These are phyloP conservation scores for Chloropsis hardwickii DNA, from an alignment of 2,113 vertebrate genomes.

Conservation along the genomic window DNA sequence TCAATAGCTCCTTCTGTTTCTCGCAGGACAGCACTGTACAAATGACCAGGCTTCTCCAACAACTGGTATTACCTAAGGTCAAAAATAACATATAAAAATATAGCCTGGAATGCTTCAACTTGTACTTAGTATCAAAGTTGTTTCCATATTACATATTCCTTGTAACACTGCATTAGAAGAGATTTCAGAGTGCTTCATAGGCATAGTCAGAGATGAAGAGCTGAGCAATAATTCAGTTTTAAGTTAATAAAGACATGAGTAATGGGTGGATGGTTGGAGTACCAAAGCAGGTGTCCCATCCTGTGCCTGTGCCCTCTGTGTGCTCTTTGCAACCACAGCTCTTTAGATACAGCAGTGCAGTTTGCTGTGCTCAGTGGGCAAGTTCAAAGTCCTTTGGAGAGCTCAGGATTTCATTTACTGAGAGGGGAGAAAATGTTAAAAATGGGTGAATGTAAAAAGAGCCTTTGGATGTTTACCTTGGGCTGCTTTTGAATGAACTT, in stretches of 20 bases:
- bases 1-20: background rate
- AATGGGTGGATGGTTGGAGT: background rate
- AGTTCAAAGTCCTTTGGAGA: background rate
- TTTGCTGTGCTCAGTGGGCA: background rate
- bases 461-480: background rate
- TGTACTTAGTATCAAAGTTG: background rate
- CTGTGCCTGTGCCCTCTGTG: background rate
- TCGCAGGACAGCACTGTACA: background rate
- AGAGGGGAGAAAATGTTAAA: background rate
- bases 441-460: background rate
- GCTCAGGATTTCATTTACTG: background rate
- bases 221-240: background rate
- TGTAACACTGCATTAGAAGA: background rate
- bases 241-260: background rate
- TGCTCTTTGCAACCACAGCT: background rate
- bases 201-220: background rate
- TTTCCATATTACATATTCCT: background rate
- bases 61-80: background rate
- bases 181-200: background rate
- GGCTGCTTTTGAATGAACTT: background rate
- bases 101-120: background rate
- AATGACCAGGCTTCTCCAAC: background rate
- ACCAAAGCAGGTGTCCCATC: background rate
- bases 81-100: background rate
- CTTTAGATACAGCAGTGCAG: background rate